Evolutionary conservation across 1,140 invertebrate genomes (phyloP), one percentile per base, ranked within the genome.

Genomic region (Nasonia longicornis): DNA sequence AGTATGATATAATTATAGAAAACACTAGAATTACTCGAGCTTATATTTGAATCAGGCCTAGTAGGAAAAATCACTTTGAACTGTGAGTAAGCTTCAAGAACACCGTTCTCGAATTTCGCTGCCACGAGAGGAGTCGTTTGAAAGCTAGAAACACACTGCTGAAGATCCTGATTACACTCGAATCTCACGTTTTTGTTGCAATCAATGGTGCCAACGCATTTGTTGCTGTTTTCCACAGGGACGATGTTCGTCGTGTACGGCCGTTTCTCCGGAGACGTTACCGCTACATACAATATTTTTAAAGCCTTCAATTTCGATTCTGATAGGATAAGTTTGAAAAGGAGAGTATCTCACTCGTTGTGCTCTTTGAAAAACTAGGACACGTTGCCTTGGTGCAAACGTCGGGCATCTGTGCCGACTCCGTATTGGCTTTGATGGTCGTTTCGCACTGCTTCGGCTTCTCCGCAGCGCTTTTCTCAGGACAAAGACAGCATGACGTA

Each of bases 71-170:
- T 58, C 3, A 78, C 35, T 35, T 85, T 84, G 8, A 86, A 80
- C 20, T 77, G 73, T 20, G 83, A 82, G 11, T 71, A 83, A 10
- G 85, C 81, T n/a, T 85, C 83, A 64, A 84, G 31, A 0, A 76
- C 72, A 2, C 58, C 66, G 22, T 81, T 74, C 29, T 81, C 78
- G 2, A 81, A 81, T 48, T 67, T 76, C 11, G 58, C 63, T 0
- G 26, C 48, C 0, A 81, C 64, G 2, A 35, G 72, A 11, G 77
- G 82, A 4, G 22, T 22, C 22, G 69, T 12, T 67, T 67, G 66
- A 58, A 58, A 58, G 52, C 20, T 6, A 58, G 52, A 1, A 16
- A 3, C 52, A 10, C 64, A 67, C 12, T 67, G 64, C 26, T 67
- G 52, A 4, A 58, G 52, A n/a, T 58, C 52, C 20, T 58, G 16